These are phyloP conservation scores for Mus spicilegus DNA, from an alignment of 2,113 vertebrate genomes.

Conservation along the genomic window DNA sequence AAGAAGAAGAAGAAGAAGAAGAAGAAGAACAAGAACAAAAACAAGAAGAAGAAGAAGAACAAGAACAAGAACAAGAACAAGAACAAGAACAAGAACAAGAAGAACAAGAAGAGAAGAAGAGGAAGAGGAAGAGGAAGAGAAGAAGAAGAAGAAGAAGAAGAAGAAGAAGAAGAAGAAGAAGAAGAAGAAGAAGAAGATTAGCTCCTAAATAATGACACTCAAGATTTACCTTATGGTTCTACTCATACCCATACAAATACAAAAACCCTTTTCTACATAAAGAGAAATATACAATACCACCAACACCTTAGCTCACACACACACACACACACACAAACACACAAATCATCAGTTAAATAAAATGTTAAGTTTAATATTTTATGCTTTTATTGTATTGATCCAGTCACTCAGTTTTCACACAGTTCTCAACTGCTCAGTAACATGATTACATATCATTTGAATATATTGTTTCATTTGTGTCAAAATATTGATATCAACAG, in stretches of 20 bases:
- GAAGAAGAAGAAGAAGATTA: too few species aligned
- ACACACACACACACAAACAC: background rate
- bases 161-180: too few species aligned
- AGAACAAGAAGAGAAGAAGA: too few species aligned
- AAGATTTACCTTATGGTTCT: too few species aligned
- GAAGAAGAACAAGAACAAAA: too few species aligned
- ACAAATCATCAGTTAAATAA: background rate
- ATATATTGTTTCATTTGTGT: background rate
- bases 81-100: too few species aligned
- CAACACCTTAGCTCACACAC: background rate
- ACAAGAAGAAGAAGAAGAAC: too few species aligned
- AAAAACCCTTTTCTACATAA: too few species aligned
- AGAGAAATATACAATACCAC: background rate
- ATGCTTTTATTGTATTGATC: background rate
- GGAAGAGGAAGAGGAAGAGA: too few species aligned
- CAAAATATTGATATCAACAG: background rate
- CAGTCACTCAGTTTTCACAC: background rate
- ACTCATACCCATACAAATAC: background rate
- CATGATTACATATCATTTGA: background rate
- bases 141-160: too few species aligned
- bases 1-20: fast-evolving
- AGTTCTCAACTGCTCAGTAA: background rate
- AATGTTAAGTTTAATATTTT: background rate
- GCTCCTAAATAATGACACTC: background rate
- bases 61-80: too few species aligned